A percentile compares a stretch with the other conserved stretches of the same genome.
Conservation (phyloP, 2,888 invertebrate species). For the Myopa testacea region DNA sequence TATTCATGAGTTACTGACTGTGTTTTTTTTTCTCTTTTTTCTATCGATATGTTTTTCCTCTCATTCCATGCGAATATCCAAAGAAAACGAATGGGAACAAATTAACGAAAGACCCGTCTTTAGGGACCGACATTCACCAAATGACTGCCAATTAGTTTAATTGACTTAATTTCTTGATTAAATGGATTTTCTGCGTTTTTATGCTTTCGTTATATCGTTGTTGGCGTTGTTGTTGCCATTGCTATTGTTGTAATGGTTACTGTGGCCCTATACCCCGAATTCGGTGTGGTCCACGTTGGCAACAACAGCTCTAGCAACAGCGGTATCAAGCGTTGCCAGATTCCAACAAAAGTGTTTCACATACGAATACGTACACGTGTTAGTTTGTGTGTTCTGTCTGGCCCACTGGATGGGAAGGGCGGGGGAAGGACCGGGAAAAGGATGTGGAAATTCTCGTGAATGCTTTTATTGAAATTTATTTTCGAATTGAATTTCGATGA, state of each 20-base stretch:
- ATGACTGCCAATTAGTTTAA: constrained; percentile 49
- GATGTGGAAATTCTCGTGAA: not conserved
- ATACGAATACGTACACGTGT: not conserved
- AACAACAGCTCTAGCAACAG: not conserved
- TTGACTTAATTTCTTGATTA: constrained; percentile 52
- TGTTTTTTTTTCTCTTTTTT: too few species aligned
- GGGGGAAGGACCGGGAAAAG: not conserved
- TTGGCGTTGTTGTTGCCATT: not conserved
- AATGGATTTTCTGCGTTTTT: constrained; percentile 47
- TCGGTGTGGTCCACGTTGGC: not conserved
- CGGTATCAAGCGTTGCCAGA: not conserved
- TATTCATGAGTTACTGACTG: too few species aligned
- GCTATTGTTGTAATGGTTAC: not conserved
- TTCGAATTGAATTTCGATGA: constrained; percentile 29
- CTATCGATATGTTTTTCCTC: too few species aligned
- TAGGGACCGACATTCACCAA: not conserved
- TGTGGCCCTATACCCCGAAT: not conserved
- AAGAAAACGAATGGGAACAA: too few species aligned
- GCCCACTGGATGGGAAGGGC: too few species aligned
- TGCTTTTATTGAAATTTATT: constrained; percentile 35
- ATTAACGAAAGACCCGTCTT: not conserved
- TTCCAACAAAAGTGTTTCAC: not conserved
- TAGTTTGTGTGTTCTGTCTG: constrained; percentile 19
- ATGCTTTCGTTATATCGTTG: not conserved
- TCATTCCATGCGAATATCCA: too few species aligned